Evolutionary conservation across 2,797 vertebrate species (phyloP).

Genomic region (Stomatorhinus walkeri): DNA sequence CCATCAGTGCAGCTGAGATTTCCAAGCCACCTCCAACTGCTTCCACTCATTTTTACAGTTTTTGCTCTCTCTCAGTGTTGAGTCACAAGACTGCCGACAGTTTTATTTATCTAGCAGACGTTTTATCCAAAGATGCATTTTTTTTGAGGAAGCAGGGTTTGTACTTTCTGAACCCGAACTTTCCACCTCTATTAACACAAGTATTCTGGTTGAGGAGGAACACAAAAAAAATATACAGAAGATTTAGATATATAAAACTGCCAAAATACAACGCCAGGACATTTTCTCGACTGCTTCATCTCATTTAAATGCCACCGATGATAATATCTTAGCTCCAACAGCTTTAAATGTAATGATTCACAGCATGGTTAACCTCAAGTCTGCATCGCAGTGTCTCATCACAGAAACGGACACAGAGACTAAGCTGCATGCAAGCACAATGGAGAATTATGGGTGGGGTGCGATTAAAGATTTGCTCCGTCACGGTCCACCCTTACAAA

Average conservation of each 20-base stretch:
- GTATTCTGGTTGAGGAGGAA: neutral
- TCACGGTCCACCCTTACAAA: neutral
- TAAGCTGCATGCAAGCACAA: neutral
- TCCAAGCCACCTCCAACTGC: neutral
- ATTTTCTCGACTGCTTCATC: neutral
- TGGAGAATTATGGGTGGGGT: neutral
- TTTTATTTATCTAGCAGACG: neutral
- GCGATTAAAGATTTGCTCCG: neutral
- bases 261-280: neutral
- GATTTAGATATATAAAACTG: neutral
- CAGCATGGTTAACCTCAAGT: neutral
- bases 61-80: neutral
- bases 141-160: neutral
- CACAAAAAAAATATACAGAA: neutral
- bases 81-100: neutral
- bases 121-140: neutral
- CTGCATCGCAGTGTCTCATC: neutral
- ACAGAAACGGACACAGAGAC: neutral
- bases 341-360: conserved; percentile 8
- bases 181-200: neutral
- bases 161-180: neutral
- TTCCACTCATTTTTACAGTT: neutral
- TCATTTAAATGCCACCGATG: neutral
- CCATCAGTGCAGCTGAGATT: neutral
- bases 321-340: neutral